A percentile compares a stretch with the other conserved stretches of the same genome.
Evolutionary conservation across 2,797 vertebrate genomes (phyloP).

Genomic region (Ibycter americanus): DNA sequence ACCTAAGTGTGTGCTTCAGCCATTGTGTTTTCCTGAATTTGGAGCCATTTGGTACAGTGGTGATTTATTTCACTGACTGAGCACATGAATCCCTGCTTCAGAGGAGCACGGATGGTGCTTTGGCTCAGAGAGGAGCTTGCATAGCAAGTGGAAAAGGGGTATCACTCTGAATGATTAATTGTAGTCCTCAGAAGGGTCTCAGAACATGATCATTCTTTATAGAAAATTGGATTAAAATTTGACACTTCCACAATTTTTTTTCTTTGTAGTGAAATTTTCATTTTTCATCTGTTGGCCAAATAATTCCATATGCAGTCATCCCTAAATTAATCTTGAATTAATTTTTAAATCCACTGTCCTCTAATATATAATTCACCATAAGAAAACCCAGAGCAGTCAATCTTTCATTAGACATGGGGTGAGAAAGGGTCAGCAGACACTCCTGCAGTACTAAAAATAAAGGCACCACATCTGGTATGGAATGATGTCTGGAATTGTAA

Average conservation of each 20-base stretch:
- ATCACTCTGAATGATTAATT: slow-evolving; percentile 70
- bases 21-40: slow-evolving; percentile 57
- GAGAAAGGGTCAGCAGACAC: slow-evolving; percentile 83
- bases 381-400: slow-evolving; percentile 78
- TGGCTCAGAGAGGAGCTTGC: slow-evolving; percentile 46
- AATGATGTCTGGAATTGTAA: slow-evolving; percentile 85
- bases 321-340: slow-evolving; percentile 79
- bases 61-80: slow-evolving; percentile 63
- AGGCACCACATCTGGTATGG: slow-evolving; percentile 84
- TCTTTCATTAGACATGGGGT: slow-evolving; percentile 87
- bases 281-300: slow-evolving; percentile 74
- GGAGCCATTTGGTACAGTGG: slow-evolving; percentile 53
- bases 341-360: slow-evolving; percentile 75
- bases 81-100: slow-evolving; percentile 23
- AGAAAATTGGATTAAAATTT: slow-evolving; percentile 76
- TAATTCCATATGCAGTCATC: slow-evolving; percentile 70
- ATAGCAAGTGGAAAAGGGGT: slow-evolving; percentile 44
- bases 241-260: slow-evolving; percentile 68
- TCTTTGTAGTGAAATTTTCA: slow-evolving; percentile 72
- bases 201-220: slow-evolving; percentile 72
- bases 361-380: slow-evolving; percentile 76
- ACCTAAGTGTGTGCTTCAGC: slow-evolving; percentile 33
- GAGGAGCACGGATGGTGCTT: slow-evolving; percentile 10
- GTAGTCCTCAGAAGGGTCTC: slow-evolving; percentile 61
- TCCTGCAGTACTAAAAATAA: slow-evolving; percentile 79